Base-by-base conservation (phyloP, 2,888 invertebrate species). In the Synanthedon tipuliformis region DNA sequence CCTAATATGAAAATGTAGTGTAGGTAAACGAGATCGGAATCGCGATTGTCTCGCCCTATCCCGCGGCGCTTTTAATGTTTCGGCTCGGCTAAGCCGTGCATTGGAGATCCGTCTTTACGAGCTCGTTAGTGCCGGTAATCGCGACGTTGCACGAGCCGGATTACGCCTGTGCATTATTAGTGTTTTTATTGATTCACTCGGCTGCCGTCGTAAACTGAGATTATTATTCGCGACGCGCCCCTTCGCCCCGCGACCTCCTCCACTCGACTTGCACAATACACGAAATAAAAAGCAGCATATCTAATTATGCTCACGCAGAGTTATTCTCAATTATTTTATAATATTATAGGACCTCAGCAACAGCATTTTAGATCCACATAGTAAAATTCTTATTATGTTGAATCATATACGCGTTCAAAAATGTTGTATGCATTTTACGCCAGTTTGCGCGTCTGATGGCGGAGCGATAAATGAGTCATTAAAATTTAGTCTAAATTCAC, bases 181-280 rank as follows among this genome's bases (percentile, higher is more conserved):
- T 86, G 87, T 87, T 87, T 87, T 87, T 87, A 87, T 87, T 87
- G 87, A 87, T 87, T 87, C 84, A 82, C 84, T 86, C 86, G 87
- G 86, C 78, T 81, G 76, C 80, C 73, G 81, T 86, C 86, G 87
- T 87, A 86, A 87, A 87, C 78, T 82, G 85, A 86, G 86, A 86
- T 86, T 86, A 86, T 86, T 85, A 87, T 86, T 85, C 86, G 83
- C 81, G 78, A 77, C 78, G 74, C 71, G 60, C 67, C 73, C 66
- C 68, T 64, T 60, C 67, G 64, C 64, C 61, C 71, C 65, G 65
- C 65, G 53, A 57, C 61, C 68, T 66, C 74, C 73, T 75, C 70
- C 68, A 74, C 71, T 75, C 73, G 71, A 81, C 77, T 83, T 45
- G 45, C 45, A 45, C 18, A 16, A n/a, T 16, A 27, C 12, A 23